These are phyloP conservation scores for Drosophila baimaii DNA, from an alignment of 1,140 invertebrate genomes.

Conservation along the genomic window DNA sequence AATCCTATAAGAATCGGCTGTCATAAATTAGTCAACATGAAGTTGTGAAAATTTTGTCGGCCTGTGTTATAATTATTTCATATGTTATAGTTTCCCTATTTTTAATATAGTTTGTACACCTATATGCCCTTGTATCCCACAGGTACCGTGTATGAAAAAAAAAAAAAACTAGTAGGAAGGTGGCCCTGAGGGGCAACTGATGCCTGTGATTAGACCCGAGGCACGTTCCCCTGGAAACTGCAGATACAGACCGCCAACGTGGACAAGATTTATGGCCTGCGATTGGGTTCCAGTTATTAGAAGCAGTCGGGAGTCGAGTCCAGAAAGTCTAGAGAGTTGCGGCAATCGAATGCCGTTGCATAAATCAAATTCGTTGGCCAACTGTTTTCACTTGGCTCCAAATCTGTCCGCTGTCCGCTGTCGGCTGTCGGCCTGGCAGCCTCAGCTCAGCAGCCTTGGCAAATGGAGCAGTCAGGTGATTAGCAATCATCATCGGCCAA, in stretches of 20 bases:
- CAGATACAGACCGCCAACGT: conserved; percentile 63
- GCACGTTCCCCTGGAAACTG: conserved; percentile 54
- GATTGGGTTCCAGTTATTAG: conserved; percentile 70
- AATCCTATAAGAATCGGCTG: no score
- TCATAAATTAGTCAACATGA: no score
- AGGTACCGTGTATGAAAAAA: neutral
- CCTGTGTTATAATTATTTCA: no score
- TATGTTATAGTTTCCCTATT: neutral
- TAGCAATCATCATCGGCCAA: conserved; percentile 62
- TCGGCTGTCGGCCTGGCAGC: neutral
- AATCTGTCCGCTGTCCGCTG: conserved; percentile 1
- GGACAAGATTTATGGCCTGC: conserved; percentile 74
- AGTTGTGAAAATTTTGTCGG: no score
- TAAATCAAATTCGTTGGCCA: conserved; percentile 77
- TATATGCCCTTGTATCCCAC: neutral
- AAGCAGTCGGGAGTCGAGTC: conserved; percentile 39
- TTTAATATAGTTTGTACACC: neutral
- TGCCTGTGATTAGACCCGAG: conserved; percentile 69
- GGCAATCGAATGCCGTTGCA: conserved; percentile 66
- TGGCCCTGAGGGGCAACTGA: conserved; percentile 55
- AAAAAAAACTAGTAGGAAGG: conserved; percentile 9
- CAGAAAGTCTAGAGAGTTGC: conserved; percentile 12
- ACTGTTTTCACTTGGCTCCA: conserved; percentile 39
- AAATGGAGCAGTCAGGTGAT: conserved; percentile 72
- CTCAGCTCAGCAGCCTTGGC: conserved; percentile 29